Evolutionary conservation across 1,140 invertebrate genomes (phyloP).

Genomic region (Pseudobourletiella spinata): DNA sequence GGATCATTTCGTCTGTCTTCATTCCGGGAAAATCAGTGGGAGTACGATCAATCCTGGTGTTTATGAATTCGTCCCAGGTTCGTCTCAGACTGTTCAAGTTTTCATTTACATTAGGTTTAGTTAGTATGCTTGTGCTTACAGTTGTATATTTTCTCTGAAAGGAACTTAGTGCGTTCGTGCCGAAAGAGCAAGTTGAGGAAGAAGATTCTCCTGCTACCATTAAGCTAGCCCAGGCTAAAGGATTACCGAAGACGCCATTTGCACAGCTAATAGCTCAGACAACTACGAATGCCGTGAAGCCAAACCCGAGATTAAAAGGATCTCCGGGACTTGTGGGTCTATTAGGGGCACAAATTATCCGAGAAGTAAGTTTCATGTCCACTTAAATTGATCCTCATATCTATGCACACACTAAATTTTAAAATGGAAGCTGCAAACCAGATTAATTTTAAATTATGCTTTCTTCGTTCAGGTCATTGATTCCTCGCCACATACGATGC

Average conservation of each 20-base stretch:
- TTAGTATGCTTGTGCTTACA: too few species aligned
- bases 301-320: neutral
- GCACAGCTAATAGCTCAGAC: constrained; percentile 24
- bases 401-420: too few species aligned
- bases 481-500: constrained; percentile 32
- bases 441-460: too few species aligned
- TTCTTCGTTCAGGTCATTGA: constrained; percentile 29
- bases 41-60: constrained; percentile 10
- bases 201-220: neutral
- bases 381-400: too few species aligned
- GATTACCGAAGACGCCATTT: constrained; percentile 12
- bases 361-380: constrained; percentile 1
- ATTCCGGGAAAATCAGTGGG: constrained; percentile 20
- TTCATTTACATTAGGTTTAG: neutral
- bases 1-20: constrained; percentile 28
- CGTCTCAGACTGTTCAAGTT: neutral
- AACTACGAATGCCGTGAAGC: neutral
- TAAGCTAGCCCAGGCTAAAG: neutral
- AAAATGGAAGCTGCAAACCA: too few species aligned
- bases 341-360: neutral
- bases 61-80: constrained; percentile 23
- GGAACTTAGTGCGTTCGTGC: constrained; percentile 23
- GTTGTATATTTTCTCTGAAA: too few species aligned
- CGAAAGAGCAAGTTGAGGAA: neutral
- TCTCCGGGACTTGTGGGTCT: neutral